phyloP scores from a whole-genome alignment of 2,888 invertebrate genomes.

The Serripes groenlandicus region DNA sequence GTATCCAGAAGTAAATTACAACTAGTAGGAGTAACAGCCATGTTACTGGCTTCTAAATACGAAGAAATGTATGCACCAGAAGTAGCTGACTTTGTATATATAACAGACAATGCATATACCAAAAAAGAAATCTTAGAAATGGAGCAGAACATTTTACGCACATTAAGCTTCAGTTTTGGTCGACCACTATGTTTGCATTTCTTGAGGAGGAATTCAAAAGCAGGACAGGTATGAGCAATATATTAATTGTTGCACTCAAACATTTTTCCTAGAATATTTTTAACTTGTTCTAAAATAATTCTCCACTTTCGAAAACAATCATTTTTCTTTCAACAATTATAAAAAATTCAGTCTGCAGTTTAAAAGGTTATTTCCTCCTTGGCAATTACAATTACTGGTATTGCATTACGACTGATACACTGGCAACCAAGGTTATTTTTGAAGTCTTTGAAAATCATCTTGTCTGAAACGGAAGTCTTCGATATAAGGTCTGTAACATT shows the following conservation, averaged over 20 bases:
- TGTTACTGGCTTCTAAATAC: conserved; percentile 97
- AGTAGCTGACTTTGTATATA: conserved; percentile 95
- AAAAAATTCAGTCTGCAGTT: too few relatives aligned
- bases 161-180: conserved; percentile 93
- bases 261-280: not conserved
- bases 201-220: conserved; percentile 90
- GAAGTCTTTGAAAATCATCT: too few relatives aligned
- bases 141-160: conserved; percentile 92
- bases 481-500: too few relatives aligned
- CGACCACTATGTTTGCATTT: conserved; percentile 96
- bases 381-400: too few relatives aligned
- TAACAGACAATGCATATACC: conserved; percentile 95
- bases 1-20: conserved; percentile 92
- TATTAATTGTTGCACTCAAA: too few relatives aligned
- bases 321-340: too few relatives aligned
- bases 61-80: conserved; percentile 97
- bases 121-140: conserved; percentile 93
- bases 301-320: too few relatives aligned
- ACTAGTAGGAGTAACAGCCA: conserved; percentile 94
- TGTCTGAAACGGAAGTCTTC: too few relatives aligned
- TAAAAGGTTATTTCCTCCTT: too few relatives aligned
- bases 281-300: too few relatives aligned
- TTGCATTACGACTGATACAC: too few relatives aligned
- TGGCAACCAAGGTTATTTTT: too few relatives aligned
- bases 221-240: conserved; percentile 87